Base-by-base conservation (phyloP, 35 echinoderm and acorn worm genomes). In the Ophioderma brevispina region DNA sequence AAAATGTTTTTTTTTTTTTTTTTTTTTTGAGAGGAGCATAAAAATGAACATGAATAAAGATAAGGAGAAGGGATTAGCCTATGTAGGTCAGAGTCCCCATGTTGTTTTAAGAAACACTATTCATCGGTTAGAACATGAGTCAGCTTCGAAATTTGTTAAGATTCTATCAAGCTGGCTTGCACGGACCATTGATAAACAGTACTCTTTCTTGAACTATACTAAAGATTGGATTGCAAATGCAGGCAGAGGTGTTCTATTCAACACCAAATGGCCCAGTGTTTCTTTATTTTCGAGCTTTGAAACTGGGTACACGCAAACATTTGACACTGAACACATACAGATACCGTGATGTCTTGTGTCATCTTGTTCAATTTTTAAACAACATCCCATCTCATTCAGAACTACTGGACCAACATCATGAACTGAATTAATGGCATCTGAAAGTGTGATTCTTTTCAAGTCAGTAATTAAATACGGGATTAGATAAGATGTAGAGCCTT, bases 401-500 rank as follows among this genome's bases (percentile, higher is more conserved):
- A 31, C 14, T 83, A 83, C 81, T 81, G 28, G 81, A 46, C 39
- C 31, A 83, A 40, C 23, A 15, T 81, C 21, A 81, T 30, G 43
- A 32, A 1, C 18, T 25, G 43, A 81, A 79, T 2, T 33, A 0
- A 36, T 34, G n/a, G n/a, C n/a, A n/a, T n/a, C n/a, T n/a, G n/a
- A n/a, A n/a, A n/a, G n/a, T n/a, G n/a, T n/a, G n/a, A n/a, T n/a
- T n/a, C n/a, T 79, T 1, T 19, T 79, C 3, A 36, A 79, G 14
- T 19, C 38, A 6, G 14, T 79, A 35, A 35, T 35, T 35, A 79
- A 13, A 35, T 79, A 19, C 21, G 33, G 38, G 11, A 79, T 79
- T 79, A 79, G 11, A 19, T 35, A 2, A 30, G 77, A 13, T 32
- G 28, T 32, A 79, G 38, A 14, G 77, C 77, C 33, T 79, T 79